phyloP scores from a whole-genome alignment of 2,113 vertebrate species.

The Saccopteryx bilineata region DNA sequence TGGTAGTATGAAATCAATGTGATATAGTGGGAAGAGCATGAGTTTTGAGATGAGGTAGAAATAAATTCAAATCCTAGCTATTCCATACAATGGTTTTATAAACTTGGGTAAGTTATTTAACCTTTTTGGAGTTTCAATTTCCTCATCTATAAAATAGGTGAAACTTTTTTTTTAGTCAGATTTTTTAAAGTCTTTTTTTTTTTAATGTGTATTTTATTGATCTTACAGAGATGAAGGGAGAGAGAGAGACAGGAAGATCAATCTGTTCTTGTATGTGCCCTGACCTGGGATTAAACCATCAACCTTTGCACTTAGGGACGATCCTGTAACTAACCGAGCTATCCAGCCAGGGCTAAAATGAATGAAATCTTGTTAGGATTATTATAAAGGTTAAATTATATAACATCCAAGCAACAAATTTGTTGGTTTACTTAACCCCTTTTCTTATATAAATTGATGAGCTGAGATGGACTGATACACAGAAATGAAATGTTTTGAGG shows the following conservation, averaged over 20 bases:
- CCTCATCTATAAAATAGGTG: constrained; percentile 47
- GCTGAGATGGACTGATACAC: background rate
- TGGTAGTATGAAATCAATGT: background rate
- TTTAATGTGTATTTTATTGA: too few species aligned
- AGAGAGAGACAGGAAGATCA: too few species aligned
- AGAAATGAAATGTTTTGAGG: constrained; percentile 60
- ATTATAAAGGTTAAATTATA: constrained; percentile 42
- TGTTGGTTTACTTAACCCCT: background rate
- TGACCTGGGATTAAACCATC: too few species aligned
- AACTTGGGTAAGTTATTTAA: constrained; percentile 35
- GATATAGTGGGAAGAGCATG: constrained; percentile 2
- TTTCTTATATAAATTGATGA: constrained; percentile 52
- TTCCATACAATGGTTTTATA: background rate
- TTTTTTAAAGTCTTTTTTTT: too few species aligned
- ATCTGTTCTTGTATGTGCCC: too few species aligned
- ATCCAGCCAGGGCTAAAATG: background rate
- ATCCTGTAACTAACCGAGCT: too few species aligned
- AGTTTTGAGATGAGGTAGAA: constrained; percentile 23
- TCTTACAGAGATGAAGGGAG: too few species aligned
- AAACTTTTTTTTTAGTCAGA: background rate
- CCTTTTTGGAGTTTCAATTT: constrained; percentile 50
- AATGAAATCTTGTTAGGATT: constrained; percentile 9
- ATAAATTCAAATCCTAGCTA: constrained; percentile 22
- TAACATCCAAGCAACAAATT: background rate
- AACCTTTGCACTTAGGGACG: too few species aligned